Conservation (phyloP, 2,113 vertebrate species). For the Melanocharis versteri region DNA sequence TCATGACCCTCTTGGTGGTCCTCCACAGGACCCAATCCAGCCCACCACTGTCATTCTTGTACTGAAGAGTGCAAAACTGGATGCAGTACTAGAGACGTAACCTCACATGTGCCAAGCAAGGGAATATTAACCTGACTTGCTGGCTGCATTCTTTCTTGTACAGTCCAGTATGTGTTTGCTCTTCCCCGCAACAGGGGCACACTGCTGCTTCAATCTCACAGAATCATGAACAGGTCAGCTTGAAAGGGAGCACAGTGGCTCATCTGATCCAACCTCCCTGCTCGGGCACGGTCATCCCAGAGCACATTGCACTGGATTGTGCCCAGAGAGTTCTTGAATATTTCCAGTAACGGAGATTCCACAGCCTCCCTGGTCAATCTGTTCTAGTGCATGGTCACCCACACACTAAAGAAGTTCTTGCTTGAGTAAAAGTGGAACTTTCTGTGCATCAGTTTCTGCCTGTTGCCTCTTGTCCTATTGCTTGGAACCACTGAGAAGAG, state of each 20-base stretch:
- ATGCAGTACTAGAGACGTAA: not conserved
- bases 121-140: not conserved
- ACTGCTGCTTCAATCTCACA: not conserved
- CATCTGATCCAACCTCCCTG: not conserved
- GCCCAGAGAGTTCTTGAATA: not conserved
- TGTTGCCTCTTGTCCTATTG: not conserved
- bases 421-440: not conserved
- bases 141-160: not conserved
- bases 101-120: not conserved
- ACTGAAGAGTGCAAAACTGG: not conserved
- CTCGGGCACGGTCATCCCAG: not conserved
- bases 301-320: not conserved
- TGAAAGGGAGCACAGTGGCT: not conserved
- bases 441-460: not conserved
- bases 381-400: accelerated
- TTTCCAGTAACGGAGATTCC: not conserved
- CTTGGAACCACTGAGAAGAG: not conserved
- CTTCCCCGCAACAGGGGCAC: not conserved
- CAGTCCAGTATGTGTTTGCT: not conserved
- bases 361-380: not conserved
- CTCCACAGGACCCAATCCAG: not conserved
- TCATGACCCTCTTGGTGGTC: not conserved
- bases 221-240: not conserved
- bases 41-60: not conserved
- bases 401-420: not conserved